Percentiles rank a stretch among this genome's conserved stretches.
Conservation (phyloP, 2,888 invertebrate genomes). For the Palloptera scutellata region DNA sequence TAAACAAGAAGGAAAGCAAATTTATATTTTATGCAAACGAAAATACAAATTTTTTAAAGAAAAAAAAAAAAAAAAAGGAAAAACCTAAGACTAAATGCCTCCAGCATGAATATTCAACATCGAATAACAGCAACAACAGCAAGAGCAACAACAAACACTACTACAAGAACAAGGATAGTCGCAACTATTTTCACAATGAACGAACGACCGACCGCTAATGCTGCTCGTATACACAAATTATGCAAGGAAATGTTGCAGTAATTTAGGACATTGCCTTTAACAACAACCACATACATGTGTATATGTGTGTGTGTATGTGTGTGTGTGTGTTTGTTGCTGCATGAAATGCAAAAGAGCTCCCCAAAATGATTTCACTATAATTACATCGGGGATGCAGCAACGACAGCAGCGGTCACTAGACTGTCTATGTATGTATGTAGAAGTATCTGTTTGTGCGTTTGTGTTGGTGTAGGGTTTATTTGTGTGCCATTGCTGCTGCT, state of each 20-base stretch:
- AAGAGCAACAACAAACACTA: slow-evolving; percentile 15
- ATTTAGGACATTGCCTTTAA: slow-evolving; percentile 35
- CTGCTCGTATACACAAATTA: slow-evolving; percentile 36
- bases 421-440: neutral
- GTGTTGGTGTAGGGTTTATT: neutral
- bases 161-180: neutral
- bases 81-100: slow-evolving; percentile 30
- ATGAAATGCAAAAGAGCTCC: slow-evolving; percentile 23
- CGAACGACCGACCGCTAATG: neutral
- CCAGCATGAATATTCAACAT: slow-evolving; percentile 50
- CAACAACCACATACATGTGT: neutral
- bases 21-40: slow-evolving; percentile 42
- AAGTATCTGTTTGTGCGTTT: slow-evolving; percentile 13
- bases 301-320: neutral
- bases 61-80: slow-evolving; percentile 8
- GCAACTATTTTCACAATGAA: neutral
- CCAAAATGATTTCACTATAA: slow-evolving; percentile 44
- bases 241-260: slow-evolving; percentile 43
- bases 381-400: slow-evolving; percentile 36
- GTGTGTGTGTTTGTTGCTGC: slow-evolving; percentile 2
- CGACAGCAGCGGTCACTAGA: neutral
- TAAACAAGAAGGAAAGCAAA: slow-evolving; percentile 46
- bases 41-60: neutral
- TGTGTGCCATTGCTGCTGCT: slow-evolving; percentile 31
- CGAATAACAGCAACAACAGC: neutral